These are phyloP conservation scores for Ctenopoma multispine DNA, from an alignment of 2,797 vertebrate species.

Conservation along the genomic window DNA sequence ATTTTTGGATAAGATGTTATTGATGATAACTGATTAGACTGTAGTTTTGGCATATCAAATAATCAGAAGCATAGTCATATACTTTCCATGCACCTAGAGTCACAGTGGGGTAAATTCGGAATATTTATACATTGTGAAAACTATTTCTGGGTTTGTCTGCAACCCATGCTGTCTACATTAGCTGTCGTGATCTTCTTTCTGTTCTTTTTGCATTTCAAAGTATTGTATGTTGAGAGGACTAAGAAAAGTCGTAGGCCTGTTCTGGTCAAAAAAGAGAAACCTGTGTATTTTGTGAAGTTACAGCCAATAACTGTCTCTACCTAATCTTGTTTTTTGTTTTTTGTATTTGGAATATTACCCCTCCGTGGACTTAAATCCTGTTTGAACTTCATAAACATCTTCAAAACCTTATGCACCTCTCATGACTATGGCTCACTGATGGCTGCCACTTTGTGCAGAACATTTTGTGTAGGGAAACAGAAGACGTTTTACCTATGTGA, in stretches of 20 bases:
- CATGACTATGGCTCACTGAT: not conserved
- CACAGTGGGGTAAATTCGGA: constrained; percentile 22
- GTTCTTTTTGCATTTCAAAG: constrained; percentile 49
- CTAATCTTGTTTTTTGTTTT: not conserved
- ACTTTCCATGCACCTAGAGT: not conserved
- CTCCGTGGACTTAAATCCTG: too few species aligned
- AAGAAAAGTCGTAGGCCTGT: constrained; percentile 27
- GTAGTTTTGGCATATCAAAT: too few species aligned
- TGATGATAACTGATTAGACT: too few species aligned
- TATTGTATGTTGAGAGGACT: constrained; percentile 47
- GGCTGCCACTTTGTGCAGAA: not conserved
- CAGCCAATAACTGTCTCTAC: not conserved
- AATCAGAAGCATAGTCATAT: too few species aligned
- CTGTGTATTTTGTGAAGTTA: constrained; percentile 29
- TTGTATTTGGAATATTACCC: too few species aligned
- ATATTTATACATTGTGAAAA: constrained; percentile 51
- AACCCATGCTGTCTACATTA: constrained; percentile 21
- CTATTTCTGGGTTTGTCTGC: constrained; percentile 35
- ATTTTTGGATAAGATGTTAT: too few species aligned
- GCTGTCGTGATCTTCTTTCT: constrained; percentile 31
- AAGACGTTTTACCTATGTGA: not conserved
- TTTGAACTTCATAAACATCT: not conserved
- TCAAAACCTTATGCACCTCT: not conserved
- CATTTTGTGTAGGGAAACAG: not conserved
- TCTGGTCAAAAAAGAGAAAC: constrained; percentile 42